A percentile compares a stretch with the other conserved stretches of the same genome.
Evolutionary conservation across 2,888 invertebrate species (phyloP).

Genomic region (Idaea aversata): DNA sequence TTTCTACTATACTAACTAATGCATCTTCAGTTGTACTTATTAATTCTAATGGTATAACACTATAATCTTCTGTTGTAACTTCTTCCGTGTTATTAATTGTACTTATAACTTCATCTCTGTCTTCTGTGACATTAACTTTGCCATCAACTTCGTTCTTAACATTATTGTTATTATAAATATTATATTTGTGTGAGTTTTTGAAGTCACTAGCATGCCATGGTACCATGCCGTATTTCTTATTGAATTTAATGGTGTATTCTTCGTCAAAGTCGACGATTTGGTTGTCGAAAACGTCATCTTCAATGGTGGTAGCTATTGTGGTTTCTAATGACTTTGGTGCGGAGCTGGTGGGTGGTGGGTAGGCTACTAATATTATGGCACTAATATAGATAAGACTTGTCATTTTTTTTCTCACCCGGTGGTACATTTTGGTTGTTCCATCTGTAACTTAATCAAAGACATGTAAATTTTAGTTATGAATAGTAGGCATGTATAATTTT

Average conservation of each 20-base stretch:
- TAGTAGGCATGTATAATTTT: neutral
- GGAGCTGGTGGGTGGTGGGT: constrained; percentile 32
- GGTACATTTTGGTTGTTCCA: constrained; percentile 58
- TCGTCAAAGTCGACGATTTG: constrained; percentile 72
- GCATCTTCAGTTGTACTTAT: constrained; percentile 63
- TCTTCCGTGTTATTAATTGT: constrained; percentile 29
- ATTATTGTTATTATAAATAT: constrained; percentile 45
- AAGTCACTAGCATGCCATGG: constrained; percentile 55
- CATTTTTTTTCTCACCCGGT: constrained; percentile 65
- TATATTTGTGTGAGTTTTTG: constrained; percentile 64
- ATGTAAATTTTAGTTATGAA: neutral
- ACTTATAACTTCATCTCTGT: constrained; percentile 35
- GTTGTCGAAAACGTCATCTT: constrained; percentile 56
- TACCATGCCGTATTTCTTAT: constrained; percentile 54
- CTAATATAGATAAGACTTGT: constrained; percentile 44
- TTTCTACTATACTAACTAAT: constrained; percentile 52
- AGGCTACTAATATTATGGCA: constrained; percentile 53
- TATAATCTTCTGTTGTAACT: constrained; percentile 53
- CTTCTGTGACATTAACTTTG: constrained; percentile 28
- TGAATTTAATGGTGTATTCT: constrained; percentile 59
- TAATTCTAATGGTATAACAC: constrained; percentile 69
- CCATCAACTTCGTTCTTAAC: constrained; percentile 20
- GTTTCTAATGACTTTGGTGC: constrained; percentile 48
- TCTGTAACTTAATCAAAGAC: constrained; percentile 53
- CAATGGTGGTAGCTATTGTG: constrained; percentile 30